phyloP scores from a whole-genome alignment of 2,888 invertebrate species.

The Himalopsyche tibetana region DNA sequence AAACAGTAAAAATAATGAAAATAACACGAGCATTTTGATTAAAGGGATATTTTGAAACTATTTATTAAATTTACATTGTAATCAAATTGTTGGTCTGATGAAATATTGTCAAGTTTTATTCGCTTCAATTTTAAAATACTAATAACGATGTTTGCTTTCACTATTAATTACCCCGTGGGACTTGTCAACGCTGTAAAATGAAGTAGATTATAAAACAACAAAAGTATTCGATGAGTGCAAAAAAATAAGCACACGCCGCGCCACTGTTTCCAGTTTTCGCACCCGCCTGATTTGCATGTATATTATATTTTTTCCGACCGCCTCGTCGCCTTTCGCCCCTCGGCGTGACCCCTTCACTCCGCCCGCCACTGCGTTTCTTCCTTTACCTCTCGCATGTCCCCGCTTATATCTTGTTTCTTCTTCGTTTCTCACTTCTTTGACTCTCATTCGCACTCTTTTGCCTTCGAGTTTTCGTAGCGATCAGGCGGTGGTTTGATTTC shows the following conservation, averaged over 20 bases:
- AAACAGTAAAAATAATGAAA: too few species aligned
- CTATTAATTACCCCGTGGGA: too few species aligned
- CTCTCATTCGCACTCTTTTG: slow-evolving; percentile 7
- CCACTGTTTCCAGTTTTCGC: slow-evolving; percentile 52
- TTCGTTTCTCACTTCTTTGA: slow-evolving; percentile 38
- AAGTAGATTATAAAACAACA: too few species aligned
- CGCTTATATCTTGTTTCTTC: slow-evolving; percentile 37
- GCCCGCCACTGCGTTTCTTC: neutral
- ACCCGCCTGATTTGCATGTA: slow-evolving; percentile 63
- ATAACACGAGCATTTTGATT: too few species aligned
- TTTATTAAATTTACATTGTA: too few species aligned
- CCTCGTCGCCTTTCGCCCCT: slow-evolving; percentile 42
- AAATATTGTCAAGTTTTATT: too few species aligned
- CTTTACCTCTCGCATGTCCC: neutral
- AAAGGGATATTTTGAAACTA: too few species aligned
- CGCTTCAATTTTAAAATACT: too few species aligned
- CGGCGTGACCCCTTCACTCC: slow-evolving; percentile 13
- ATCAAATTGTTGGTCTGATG: too few species aligned
- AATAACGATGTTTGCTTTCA: too few species aligned
- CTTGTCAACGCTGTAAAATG: too few species aligned
- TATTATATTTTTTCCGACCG: slow-evolving; percentile 62
- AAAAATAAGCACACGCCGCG: slow-evolving; percentile 32
- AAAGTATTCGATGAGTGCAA: too few species aligned
- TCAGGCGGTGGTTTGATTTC: slow-evolving; percentile 19
- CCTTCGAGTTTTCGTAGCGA: neutral